These are phyloP conservation scores for Lepus americanus DNA, from an alignment of 2,113 vertebrate species.

Conservation along the genomic window DNA sequence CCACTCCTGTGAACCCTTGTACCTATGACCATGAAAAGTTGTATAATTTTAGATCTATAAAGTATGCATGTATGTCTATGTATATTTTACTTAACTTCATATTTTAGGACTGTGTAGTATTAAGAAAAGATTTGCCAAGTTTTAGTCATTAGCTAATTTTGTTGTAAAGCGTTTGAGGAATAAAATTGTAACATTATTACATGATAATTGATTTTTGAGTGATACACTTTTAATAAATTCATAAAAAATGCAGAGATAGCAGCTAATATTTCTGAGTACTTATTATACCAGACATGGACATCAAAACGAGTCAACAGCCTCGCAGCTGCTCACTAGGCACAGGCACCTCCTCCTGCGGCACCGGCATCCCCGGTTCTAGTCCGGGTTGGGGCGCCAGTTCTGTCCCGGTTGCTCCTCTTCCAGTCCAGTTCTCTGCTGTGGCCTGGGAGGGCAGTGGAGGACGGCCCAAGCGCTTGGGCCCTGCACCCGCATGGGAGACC, in stretches of 20 bases:
- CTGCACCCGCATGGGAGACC: too few species aligned
- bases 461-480: too few species aligned
- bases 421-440: too few species aligned
- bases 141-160: not conserved
- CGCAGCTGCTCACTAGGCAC: too few species aligned
- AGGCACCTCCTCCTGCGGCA: too few species aligned
- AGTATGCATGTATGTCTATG: not conserved
- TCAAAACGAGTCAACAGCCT: conserved; percentile 55
- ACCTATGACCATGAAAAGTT: not conserved
- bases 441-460: too few species aligned
- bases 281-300: conserved; percentile 51
- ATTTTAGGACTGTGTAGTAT: not conserved
- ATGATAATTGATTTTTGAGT: conserved; percentile 59
- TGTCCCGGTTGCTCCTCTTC: too few species aligned
- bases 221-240: conserved; percentile 72
- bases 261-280: conserved; percentile 67
- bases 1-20: not conserved
- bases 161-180: not conserved
- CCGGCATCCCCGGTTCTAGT: too few species aligned
- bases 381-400: too few species aligned
- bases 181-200: conserved; percentile 74
- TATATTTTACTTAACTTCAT: conserved; percentile 5
- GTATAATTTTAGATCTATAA: not conserved
- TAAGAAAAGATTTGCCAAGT: not conserved
- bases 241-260: conserved; percentile 71